phyloP scores from a whole-genome alignment of 2,888 invertebrate species.

The Allophyes oxyacanthae region DNA sequence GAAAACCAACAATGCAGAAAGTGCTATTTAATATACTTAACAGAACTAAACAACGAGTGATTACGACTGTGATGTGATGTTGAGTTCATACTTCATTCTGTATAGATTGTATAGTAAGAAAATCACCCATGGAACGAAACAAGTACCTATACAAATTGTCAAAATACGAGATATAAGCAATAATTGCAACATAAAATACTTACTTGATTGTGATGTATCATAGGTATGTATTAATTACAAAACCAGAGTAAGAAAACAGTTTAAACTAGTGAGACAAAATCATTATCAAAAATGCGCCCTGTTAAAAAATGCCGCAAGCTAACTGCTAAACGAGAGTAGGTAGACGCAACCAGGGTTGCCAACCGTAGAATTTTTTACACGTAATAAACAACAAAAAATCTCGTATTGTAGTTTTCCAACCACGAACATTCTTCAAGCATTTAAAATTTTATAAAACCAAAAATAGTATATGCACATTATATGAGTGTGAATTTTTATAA shows the following conservation, averaged over 20 bases:
- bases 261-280: neutral
- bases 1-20: no score
- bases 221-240: conserved; percentile 17
- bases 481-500: no score
- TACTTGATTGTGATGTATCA: conserved; percentile 28
- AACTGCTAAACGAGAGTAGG: no score
- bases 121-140: conserved; percentile 14
- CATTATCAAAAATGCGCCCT: conserved; percentile 15
- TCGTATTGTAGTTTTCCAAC: no score
- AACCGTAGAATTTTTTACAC: no score
- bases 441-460: no score
- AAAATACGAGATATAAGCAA: no score
- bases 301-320: conserved; percentile 25
- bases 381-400: no score
- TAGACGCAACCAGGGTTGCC: no score
- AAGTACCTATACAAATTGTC: conserved; percentile 1
- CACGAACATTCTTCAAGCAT: no score
- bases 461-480: no score
- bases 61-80: no score
- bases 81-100: neutral
- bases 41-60: conserved; percentile 8
- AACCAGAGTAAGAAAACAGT: conserved; percentile 1
- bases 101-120: conserved; percentile 9
- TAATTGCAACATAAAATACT: conserved; percentile 21
- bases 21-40: neutral